These are phyloP conservation scores for Pachycephala philippinensis DNA, from an alignment of 2,113 vertebrate genomes.

Conservation along the genomic window DNA sequence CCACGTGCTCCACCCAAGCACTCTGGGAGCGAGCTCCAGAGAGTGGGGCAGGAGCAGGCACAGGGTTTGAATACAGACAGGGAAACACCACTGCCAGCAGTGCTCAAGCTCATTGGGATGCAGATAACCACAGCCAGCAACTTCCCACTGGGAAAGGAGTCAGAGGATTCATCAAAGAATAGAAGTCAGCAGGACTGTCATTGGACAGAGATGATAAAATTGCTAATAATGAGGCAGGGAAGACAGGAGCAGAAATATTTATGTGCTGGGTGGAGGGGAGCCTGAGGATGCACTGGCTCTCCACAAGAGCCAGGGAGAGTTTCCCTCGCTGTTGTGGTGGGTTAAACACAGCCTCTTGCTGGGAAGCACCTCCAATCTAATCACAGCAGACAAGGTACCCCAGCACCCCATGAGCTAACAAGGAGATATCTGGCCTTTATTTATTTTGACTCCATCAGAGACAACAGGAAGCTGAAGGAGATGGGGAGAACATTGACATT, in stretches of 20 bases:
- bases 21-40: accelerated
- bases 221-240: neutral
- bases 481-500: neutral
- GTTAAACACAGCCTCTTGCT: neutral
- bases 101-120: neutral
- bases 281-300: neutral
- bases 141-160: neutral
- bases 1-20: neutral
- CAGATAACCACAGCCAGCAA: neutral
- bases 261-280: neutral
- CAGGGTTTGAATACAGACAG: neutral
- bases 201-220: slow-evolving; percentile 10
- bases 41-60: neutral
- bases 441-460: neutral
- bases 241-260: neutral
- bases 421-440: neutral
- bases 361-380: neutral
- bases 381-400: neutral
- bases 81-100: neutral
- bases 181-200: neutral
- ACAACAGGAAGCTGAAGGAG: neutral
- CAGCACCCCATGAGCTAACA: neutral
- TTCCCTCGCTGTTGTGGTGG: neutral
- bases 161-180: neutral
- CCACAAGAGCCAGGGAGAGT: accelerated